phyloP scores from a whole-genome alignment of 2,797 vertebrate species.

The Paramormyrops hopkinsi region DNA sequence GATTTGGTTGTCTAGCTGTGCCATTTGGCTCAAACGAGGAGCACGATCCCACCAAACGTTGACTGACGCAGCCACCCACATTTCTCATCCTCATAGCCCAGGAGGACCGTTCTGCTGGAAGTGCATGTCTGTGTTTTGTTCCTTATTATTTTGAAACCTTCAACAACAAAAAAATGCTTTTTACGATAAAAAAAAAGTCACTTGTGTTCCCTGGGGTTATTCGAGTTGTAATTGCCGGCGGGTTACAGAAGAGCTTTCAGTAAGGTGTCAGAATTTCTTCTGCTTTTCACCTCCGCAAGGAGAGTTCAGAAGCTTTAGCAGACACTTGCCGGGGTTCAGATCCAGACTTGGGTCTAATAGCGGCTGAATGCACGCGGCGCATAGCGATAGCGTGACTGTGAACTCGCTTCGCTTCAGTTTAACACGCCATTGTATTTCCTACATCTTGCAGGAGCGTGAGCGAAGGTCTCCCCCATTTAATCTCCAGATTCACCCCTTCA shows the following conservation, averaged over 20 bases:
- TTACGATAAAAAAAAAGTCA: neutral
- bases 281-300: neutral
- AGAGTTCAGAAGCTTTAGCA: neutral
- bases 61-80: neutral
- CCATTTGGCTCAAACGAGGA: neutral
- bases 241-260: neutral
- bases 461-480: conserved; percentile 91
- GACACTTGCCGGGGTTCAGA: neutral
- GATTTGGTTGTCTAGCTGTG: neutral
- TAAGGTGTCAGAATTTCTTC: neutral
- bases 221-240: neutral
- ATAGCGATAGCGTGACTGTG: neutral
- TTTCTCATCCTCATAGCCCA: neutral
- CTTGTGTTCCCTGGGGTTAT: neutral
- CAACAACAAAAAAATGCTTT: neutral
- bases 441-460: conserved; percentile 79
- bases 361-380: neutral
- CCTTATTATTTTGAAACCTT: neutral
- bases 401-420: neutral
- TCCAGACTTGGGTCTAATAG: neutral
- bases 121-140: neutral
- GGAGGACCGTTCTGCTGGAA: neutral
- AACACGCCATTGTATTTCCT: neutral
- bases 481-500: conserved; percentile 93
- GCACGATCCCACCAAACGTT: neutral